Conservation (phyloP, 2,888 invertebrate genomes). For the Himalopsyche anomala region DNA sequence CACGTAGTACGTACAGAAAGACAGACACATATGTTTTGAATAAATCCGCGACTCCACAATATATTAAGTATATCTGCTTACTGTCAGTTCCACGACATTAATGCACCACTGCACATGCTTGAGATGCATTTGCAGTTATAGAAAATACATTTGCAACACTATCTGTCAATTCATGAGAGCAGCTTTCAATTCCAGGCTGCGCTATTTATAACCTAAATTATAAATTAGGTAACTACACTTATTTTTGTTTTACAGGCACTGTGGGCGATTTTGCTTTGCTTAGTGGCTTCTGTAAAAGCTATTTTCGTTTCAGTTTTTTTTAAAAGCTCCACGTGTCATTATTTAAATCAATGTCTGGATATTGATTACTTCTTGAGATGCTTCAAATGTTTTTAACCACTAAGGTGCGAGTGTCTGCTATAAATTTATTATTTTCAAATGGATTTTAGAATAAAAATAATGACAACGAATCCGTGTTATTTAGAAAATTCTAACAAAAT, state of each 20-base stretch:
- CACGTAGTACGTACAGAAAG: background rate
- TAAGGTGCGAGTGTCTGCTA: background rate
- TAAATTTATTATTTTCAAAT: too few relatives aligned
- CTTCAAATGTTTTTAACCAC: background rate
- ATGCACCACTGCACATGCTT: constrained; percentile 20
- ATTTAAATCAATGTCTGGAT: constrained; percentile 20
- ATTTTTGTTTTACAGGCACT: background rate
- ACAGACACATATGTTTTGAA: background rate
- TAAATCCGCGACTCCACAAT: background rate
- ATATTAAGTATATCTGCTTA: constrained; percentile 13
- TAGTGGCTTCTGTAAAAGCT: background rate
- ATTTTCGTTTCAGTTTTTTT: constrained; percentile 1
- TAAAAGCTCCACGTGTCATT: constrained; percentile 28
- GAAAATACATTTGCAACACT: constrained; percentile 2
- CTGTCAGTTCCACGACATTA: constrained; percentile 15
- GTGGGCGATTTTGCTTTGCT: background rate
- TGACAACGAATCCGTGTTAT: too few relatives aligned
- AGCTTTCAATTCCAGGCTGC: background rate
- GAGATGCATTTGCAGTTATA: constrained; percentile 21
- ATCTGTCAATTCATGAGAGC: background rate
- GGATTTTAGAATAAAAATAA: too few relatives aligned
- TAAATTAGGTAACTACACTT: background rate
- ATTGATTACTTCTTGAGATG: constrained; percentile 34
- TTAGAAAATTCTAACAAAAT: too few relatives aligned
- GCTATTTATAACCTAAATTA: background rate